These are phyloP conservation scores for Plodia interpunctella DNA, from an alignment of 1,140 invertebrate species.

Conservation along the genomic window DNA sequence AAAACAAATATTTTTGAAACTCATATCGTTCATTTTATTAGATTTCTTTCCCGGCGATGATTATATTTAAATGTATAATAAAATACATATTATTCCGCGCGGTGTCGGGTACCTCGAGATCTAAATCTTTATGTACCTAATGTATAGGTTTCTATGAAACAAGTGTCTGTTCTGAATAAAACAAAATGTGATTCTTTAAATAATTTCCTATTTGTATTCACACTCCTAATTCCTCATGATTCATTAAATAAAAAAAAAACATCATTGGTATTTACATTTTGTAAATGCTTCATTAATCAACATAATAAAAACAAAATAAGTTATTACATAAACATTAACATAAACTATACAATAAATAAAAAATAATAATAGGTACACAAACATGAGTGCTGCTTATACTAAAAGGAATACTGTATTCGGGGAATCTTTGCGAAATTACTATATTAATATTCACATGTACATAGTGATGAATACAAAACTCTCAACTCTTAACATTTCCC, in stretches of 20 bases:
- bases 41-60: no score
- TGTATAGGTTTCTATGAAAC: no score
- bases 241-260: background rate
- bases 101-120: no score
- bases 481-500: no score
- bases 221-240: background rate
- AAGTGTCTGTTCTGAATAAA: background rate
- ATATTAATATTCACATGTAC: no score
- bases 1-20: no score
- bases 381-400: background rate
- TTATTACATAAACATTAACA: background rate
- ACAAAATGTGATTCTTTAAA: background rate
- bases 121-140: no score
- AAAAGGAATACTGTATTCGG: background rate
- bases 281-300: background rate
- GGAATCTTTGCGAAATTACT: background rate
- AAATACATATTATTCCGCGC: no score
- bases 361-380: background rate
- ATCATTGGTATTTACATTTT: background rate
- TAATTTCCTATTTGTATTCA: background rate
- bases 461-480: no score
- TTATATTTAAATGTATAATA: no score
- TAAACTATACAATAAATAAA: slow-evolving; percentile 6
- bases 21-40: no score
- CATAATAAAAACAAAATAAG: background rate